These are phyloP conservation scores for Pegoplata infirma DNA, from an alignment of 2,888 invertebrate species.

Conservation along the genomic window DNA sequence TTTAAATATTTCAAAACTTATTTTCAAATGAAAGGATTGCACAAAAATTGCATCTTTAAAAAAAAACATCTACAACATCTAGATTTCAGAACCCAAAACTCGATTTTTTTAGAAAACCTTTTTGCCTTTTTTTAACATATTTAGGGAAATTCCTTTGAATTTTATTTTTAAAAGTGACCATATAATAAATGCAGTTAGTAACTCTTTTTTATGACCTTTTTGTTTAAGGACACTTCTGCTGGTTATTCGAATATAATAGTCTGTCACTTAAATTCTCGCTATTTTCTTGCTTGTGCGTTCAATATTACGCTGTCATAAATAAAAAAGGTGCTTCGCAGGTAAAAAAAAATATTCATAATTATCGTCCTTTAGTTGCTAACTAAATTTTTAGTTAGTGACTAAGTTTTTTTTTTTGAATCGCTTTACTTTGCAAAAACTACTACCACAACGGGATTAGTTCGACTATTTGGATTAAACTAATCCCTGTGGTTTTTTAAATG, in stretches of 20 bases:
- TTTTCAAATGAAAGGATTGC: constrained; percentile 71
- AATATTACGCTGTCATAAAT: constrained; percentile 1
- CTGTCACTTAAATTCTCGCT: not conserved
- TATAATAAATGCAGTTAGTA: constrained; percentile 31
- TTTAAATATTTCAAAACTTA: constrained; percentile 17
- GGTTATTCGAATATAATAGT: not conserved
- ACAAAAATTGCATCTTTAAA: constrained; percentile 72
- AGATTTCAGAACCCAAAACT: too few species aligned
- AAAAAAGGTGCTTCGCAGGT: constrained; percentile 31
- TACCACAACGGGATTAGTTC: constrained; percentile 25
- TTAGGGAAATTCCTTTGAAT: constrained; percentile 32
- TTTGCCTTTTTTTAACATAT: constrained; percentile 7
- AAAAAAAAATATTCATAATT: too few species aligned
- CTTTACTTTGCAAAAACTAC: not conserved
- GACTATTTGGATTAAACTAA: constrained; percentile 41
- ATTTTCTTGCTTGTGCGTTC: not conserved
- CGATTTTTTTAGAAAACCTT: constrained; percentile 5
- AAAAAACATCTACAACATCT: not conserved
- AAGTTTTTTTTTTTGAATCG: constrained; percentile 27
- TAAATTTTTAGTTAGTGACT: constrained; percentile 38
- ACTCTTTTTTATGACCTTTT: constrained; percentile 56
- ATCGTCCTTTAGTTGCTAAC: constrained; percentile 7
- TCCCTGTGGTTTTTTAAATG: constrained; percentile 44
- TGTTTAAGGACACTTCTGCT: not conserved
- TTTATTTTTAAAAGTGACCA: not conserved